A percentile compares a stretch with the other conserved stretches of the same genome.
These are phyloP conservation scores for Eurystomus glaucurus DNA, from an alignment of 2,797 vertebrate species.

Conservation along the genomic window DNA sequence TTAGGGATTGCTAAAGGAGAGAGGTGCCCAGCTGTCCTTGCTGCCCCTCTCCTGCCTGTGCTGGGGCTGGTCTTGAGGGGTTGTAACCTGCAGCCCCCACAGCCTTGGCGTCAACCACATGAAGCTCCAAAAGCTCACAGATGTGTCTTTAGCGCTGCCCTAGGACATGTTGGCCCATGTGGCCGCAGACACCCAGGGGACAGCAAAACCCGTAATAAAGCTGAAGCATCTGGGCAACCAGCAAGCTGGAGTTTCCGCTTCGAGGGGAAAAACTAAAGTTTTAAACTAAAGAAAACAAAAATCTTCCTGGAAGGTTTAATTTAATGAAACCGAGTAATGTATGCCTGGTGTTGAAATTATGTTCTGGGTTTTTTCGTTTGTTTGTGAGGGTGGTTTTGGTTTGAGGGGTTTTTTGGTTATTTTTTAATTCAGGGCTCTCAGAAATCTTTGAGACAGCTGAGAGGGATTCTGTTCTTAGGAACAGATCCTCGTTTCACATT, in stretches of 20 bases:
- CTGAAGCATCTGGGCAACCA: neutral
- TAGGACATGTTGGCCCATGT: neutral
- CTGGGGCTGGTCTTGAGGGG: neutral
- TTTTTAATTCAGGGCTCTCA: neutral
- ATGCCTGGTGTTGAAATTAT: neutral
- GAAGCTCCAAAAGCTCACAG: accelerated
- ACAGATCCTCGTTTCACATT: neutral
- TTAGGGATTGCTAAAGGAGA: neutral
- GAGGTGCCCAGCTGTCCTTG: accelerated
- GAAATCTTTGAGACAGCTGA: neutral
- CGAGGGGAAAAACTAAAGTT: neutral
- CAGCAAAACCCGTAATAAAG: neutral
- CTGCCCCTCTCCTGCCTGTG: neutral
- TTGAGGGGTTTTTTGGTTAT: neutral
- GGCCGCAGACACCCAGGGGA: neutral
- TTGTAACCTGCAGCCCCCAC: neutral
- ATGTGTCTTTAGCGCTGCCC: neutral
- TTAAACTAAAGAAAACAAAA: neutral
- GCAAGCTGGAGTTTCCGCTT: neutral
- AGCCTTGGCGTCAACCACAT: neutral
- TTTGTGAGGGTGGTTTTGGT: slow-evolving; percentile 12
- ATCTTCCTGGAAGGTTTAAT: neutral
- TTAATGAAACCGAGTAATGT: neutral
- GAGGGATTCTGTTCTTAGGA: neutral
- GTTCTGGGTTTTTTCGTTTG: neutral